Evolutionary conservation across 1,140 invertebrate genomes (phyloP).

Genomic region (Drosophila parvula): DNA sequence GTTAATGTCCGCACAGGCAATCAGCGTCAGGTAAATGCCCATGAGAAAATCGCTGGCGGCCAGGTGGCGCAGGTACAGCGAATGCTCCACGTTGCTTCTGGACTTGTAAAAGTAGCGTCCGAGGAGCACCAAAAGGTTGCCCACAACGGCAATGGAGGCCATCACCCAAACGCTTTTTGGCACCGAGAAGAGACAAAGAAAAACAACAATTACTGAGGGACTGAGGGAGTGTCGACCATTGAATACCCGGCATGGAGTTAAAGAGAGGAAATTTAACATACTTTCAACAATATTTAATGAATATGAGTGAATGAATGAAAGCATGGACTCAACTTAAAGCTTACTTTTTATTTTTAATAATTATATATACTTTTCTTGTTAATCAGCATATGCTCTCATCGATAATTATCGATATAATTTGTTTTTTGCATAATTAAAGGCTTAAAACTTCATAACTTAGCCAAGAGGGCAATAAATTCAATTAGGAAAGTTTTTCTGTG

Average conservation of each 20-base stretch:
- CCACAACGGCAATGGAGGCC: slow-evolving; percentile 86
- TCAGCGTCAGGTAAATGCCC: slow-evolving; percentile 88
- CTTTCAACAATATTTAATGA: too few species aligned
- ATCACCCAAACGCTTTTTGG: slow-evolving; percentile 87
- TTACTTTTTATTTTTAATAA: too few species aligned
- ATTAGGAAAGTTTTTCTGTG: too few species aligned
- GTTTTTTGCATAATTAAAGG: too few species aligned
- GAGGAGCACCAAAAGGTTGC: slow-evolving; percentile 87
- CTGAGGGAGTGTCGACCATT: neutral
- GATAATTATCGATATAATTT: too few species aligned
- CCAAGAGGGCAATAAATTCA: too few species aligned
- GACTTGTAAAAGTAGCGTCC: slow-evolving; percentile 85
- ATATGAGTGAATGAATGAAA: too few species aligned
- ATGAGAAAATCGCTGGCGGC: slow-evolving; percentile 89
- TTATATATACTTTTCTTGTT: too few species aligned
- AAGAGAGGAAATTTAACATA: too few species aligned
- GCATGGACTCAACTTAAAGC: too few species aligned
- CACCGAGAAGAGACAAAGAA: neutral
- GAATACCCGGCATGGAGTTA: neutral
- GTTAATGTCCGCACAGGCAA: slow-evolving; percentile 86
- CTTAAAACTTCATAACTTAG: too few species aligned
- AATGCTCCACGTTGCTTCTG: slow-evolving; percentile 86
- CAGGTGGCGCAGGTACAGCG: slow-evolving; percentile 87
- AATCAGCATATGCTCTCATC: too few species aligned
- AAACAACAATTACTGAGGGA: neutral